Evolutionary conservation across 2,113 vertebrate genomes (phyloP).

Genomic region (Sinosuthora webbiana): DNA sequence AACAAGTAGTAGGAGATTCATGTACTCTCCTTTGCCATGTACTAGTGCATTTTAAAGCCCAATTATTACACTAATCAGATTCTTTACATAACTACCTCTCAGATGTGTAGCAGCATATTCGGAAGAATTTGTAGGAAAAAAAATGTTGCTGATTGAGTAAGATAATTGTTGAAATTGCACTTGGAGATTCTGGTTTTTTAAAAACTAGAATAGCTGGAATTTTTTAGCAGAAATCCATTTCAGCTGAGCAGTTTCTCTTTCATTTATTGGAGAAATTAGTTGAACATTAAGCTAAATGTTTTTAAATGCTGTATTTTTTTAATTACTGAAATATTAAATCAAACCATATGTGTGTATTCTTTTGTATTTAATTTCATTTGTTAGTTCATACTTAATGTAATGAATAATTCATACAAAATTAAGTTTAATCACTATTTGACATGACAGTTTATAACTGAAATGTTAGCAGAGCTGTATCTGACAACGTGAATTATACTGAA

Average conservation of each 20-base stretch:
- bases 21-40: background rate
- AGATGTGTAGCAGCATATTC: background rate
- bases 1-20: background rate
- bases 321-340: background rate
- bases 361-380: background rate
- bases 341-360: background rate
- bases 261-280: background rate
- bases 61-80: background rate
- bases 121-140: background rate
- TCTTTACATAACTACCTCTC: background rate
- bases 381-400: background rate
- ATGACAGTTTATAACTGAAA: background rate
- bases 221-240: background rate
- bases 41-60: background rate
- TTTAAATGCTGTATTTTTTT: background rate
- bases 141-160: background rate
- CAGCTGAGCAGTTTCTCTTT: background rate
- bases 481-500: background rate
- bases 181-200: background rate
- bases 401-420: background rate
- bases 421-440: background rate
- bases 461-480: background rate
- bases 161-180: background rate
- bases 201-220: background rate
- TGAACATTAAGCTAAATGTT: background rate